These are phyloP conservation scores for Druon quercuslanigerum DNA, from an alignment of 1,140 invertebrate genomes.

Conservation along the genomic window DNA sequence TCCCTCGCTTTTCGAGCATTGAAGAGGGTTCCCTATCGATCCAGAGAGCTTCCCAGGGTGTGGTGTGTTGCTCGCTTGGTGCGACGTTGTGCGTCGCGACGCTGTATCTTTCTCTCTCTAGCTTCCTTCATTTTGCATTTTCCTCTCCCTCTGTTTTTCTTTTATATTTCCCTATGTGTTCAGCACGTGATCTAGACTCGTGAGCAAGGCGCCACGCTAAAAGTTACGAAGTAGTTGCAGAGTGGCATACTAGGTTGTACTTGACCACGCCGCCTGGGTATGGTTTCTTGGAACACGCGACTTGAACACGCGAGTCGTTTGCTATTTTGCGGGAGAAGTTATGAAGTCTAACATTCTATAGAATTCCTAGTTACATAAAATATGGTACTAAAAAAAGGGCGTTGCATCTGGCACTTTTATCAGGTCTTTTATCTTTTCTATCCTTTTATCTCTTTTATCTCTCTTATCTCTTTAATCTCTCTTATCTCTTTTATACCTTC, in stretches of 20 bases:
- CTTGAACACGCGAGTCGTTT: conserved; percentile 51
- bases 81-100: conserved; percentile 55
- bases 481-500: too few relatives aligned
- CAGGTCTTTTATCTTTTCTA: too few relatives aligned
- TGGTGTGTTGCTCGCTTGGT: conserved; percentile 64
- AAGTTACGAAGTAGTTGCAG: conserved; percentile 37
- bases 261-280: background rate
- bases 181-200: conserved; percentile 59
- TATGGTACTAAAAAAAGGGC: too few relatives aligned
- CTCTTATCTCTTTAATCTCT: too few relatives aligned
- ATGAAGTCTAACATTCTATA: background rate
- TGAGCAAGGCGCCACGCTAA: conserved; percentile 34
- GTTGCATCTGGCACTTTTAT: too few relatives aligned
- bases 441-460: too few relatives aligned
- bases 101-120: conserved; percentile 46
- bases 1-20: conserved; percentile 54
- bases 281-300: conserved; percentile 37
- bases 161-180: conserved; percentile 34
- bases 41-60: conserved; percentile 64
- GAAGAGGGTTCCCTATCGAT: conserved; percentile 68
- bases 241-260: conserved; percentile 22
- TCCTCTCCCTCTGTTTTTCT: conserved; percentile 13
- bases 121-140: background rate
- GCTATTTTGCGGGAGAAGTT: conserved; percentile 23
- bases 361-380: too few relatives aligned